Conservation (phyloP, 2,797 vertebrate species). For the Chromobotia macracanthus region DNA sequence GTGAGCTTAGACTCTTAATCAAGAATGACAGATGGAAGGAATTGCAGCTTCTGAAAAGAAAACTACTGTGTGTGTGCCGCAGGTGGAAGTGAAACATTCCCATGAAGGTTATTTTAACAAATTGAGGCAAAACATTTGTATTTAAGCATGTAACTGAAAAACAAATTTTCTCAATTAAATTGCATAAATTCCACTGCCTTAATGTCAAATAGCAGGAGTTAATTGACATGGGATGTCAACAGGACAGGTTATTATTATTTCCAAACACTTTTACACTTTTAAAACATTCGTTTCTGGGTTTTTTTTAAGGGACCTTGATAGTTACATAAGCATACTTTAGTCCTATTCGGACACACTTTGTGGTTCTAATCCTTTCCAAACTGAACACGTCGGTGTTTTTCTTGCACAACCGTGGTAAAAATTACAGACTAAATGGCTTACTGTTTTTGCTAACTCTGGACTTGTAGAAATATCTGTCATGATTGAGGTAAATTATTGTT, state of each 20-base stretch:
- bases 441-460: neutral
- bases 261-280: neutral
- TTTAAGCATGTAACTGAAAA: neutral
- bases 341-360: neutral
- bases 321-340: neutral
- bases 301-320: neutral
- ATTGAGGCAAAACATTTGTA: neutral
- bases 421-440: neutral
- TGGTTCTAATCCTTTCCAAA: neutral
- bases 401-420: neutral
- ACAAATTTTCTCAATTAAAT: too few relatives aligned
- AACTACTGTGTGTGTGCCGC: constrained; percentile 2
- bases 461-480: neutral
- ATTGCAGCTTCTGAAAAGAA: constrained; percentile 21
- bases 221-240: too few relatives aligned
- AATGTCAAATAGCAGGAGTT: neutral
- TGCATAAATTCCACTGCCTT: neutral
- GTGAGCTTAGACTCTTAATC: constrained; percentile 28
- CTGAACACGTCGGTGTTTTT: neutral
- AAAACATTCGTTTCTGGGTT: neutral
- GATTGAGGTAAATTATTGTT: neutral
- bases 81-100: constrained; percentile 8
- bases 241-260: neutral
- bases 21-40: constrained; percentile 35
- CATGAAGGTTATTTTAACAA: constrained; percentile 9